phyloP scores from a whole-genome alignment of 2,113 vertebrate genomes.

The Actenoides hombroni region DNA sequence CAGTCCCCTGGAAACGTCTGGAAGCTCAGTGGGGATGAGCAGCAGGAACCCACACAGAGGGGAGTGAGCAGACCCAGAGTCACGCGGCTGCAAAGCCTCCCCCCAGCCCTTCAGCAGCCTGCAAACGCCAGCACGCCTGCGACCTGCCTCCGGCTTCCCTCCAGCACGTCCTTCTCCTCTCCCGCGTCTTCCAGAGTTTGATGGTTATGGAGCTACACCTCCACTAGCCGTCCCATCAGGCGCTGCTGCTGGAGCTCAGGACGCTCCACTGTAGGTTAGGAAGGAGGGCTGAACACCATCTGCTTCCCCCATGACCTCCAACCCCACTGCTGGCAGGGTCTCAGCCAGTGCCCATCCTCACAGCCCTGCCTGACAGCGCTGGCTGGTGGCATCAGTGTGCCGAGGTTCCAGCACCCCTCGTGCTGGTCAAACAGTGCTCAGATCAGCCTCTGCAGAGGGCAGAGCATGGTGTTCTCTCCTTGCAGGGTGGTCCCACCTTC shows the following conservation, averaged over 20 bases:
- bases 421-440: neutral
- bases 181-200: accelerated
- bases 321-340: accelerated
- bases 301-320: neutral
- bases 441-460: neutral
- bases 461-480: neutral
- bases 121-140: accelerated
- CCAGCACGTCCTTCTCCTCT: neutral
- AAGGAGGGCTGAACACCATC: neutral
- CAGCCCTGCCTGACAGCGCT: accelerated
- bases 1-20: neutral
- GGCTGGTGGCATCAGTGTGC: neutral
- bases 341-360: accelerated
- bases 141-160: neutral
- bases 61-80: neutral
- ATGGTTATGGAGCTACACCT: neutral
- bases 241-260: neutral
- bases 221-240: neutral
- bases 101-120: neutral
- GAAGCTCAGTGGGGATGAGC: neutral
- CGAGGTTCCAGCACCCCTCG: too few relatives aligned
- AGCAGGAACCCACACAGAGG: neutral
- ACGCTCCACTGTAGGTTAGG: neutral
- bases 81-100: accelerated
- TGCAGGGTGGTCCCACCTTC: accelerated